Evolutionary conservation across 2,113 vertebrate genomes (phyloP), one percentile per base, ranked within the genome.

Genomic region (Ptychochromis oligacanthus): DNA sequence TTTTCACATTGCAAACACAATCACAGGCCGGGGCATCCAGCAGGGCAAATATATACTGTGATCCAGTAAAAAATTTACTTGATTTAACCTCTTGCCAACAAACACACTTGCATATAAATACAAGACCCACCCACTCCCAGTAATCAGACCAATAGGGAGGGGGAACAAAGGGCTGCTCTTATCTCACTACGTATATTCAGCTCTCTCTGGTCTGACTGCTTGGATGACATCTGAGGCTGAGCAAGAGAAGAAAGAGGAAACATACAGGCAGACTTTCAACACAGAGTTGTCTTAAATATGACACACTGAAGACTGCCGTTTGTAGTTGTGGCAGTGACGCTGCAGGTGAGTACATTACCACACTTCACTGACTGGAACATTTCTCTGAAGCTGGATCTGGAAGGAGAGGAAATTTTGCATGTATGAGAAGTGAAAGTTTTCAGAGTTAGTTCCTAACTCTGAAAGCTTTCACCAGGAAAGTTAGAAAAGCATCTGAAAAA

Each of bases 11-110:
- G 31, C 49, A 87, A 79, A 77, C 55, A 75, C 54, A 56, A 20
- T 58, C n/a, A 1, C 7, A 6, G 40, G 61, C 11, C 20, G 4
- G 15, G 54, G 38, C 24, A 38, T 24, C 18, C n/a, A 59, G 40
- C 58, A 54, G 28, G 17, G 26, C 36, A 78, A 60, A 88, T 79
- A 89, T 87, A 84, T 61, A n/a, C 38, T 28, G 15, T 38, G 57
- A 79, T 81, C 80, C 13, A 57, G 89, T 90, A 57, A 93, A 91
- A 90, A 60, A 91, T 75, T 88, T 62, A 91, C 91, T 91, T 24
- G 5, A 15, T 65, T 80, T 79, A 77, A 88, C 85, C 70, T 82
- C 56, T 77, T 82, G 82, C 36, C 36, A 52, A 58, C 43, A 80
- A 56, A 54, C 58, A 64, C 75, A 64, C 64, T 75, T 40, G 61